These are phyloP conservation scores for Diaprepes abbreviatus DNA, from an alignment of 2,888 invertebrate species.

Conservation along the genomic window DNA sequence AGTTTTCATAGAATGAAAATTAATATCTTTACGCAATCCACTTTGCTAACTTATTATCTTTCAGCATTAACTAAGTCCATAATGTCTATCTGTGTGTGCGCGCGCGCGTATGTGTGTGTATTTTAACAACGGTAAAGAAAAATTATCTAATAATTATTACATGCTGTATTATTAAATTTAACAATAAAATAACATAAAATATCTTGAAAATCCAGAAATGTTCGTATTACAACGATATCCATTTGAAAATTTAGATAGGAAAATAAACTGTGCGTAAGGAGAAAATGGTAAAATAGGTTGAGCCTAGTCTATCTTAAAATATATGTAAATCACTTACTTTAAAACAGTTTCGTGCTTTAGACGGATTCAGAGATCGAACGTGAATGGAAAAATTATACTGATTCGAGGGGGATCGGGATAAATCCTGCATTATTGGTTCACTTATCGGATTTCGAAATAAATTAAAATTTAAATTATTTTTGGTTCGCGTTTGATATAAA, in stretches of 20 bases:
- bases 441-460: slow-evolving; percentile 47
- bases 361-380: slow-evolving; percentile 48
- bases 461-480: slow-evolving; percentile 49
- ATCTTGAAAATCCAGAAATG: too few species aligned
- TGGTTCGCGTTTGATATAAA: slow-evolving; percentile 21
- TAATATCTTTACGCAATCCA: too few species aligned
- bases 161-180: too few species aligned
- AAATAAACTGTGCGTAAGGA: slow-evolving; percentile 22
- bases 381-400: slow-evolving; percentile 49
- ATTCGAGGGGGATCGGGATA: slow-evolving; percentile 48
- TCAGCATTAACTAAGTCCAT: too few species aligned
- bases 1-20: too few species aligned
- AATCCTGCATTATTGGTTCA: slow-evolving; percentile 48
- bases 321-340: slow-evolving; percentile 47
- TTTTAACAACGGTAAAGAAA: too few species aligned
- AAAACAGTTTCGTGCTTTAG: slow-evolving; percentile 48
- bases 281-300: slow-evolving; percentile 22
- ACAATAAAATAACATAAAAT: too few species aligned
- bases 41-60: too few species aligned
- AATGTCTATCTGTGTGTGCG: too few species aligned
- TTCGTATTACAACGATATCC: too few species aligned
- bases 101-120: too few species aligned
- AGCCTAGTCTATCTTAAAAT: slow-evolving; percentile 32
- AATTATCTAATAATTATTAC: too few species aligned
- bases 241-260: not conserved